Evolutionary conservation across 2,797 vertebrate genomes (phyloP).

Genomic region (Sebastes trivittatus): DNA sequence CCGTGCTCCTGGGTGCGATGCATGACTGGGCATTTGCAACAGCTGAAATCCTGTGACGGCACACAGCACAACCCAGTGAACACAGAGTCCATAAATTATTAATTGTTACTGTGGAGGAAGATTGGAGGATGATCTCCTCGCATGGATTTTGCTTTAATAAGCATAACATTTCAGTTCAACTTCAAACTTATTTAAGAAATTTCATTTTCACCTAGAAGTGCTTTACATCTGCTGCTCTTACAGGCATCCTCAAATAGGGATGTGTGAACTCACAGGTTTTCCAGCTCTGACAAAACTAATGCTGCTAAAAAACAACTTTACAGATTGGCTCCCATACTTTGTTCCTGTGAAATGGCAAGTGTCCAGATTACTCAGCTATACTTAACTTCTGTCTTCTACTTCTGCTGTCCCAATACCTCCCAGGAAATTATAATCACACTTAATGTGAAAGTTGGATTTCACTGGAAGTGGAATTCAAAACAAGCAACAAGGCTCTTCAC

Average conservation of each 20-base stretch:
- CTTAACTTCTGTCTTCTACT: not conserved
- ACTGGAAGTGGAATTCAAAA: conserved; percentile 5
- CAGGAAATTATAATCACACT: conserved; percentile 1
- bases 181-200: not conserved
- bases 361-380: not conserved
- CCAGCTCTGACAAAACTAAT: not conserved
- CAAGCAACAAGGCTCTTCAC: not conserved
- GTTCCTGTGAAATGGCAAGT: not conserved
- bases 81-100: conserved; percentile 37
- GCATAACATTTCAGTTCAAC: not conserved
- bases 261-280: not conserved
- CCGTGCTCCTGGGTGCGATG: conserved; percentile 34
- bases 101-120: conserved; percentile 25
- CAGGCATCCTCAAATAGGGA: not conserved
- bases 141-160: not conserved
- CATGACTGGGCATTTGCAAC: conserved; percentile 44
- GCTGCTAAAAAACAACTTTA: not conserved
- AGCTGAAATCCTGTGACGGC: conserved; percentile 39
- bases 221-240: not conserved
- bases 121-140: conserved; percentile 9
- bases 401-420: not conserved
- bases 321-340: not conserved
- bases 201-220: conserved; percentile 12
- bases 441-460: conserved; percentile 1
- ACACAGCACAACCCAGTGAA: conserved; percentile 20